Conservation (phyloP, 2,797 vertebrate species). For the Spondyliosoma cantharus region DNA sequence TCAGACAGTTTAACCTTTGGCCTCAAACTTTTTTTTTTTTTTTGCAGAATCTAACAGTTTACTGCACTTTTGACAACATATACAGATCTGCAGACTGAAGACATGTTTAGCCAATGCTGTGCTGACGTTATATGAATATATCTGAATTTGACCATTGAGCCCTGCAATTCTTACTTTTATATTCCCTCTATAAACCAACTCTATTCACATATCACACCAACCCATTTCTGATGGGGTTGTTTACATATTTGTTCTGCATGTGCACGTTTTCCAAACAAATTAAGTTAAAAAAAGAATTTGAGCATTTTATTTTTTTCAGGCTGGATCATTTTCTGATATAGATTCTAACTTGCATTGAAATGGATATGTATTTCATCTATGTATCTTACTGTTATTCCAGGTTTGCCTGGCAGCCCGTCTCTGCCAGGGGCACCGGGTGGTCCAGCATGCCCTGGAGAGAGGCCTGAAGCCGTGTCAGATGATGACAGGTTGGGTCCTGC, state of each 20-base stretch:
- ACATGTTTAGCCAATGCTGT: background rate
- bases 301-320: background rate
- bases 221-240: too few relatives aligned
- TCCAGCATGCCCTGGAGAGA: constrained; percentile 64
- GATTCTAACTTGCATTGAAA: background rate
- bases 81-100: background rate
- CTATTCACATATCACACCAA: too few relatives aligned
- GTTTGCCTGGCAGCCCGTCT: constrained; percentile 83
- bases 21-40: background rate
- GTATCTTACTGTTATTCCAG: constrained; percentile 86
- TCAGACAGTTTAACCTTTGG: background rate
- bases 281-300: too few relatives aligned
- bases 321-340: background rate
- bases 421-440: constrained; percentile 84
- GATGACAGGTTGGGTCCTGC: constrained; percentile 81
- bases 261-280: too few relatives aligned
- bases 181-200: too few relatives aligned
- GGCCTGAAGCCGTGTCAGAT: constrained; percentile 67
- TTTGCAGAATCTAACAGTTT: background rate
- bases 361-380: background rate
- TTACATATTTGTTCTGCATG: too few relatives aligned
- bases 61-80: too few relatives aligned
- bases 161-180: too few relatives aligned
- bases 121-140: background rate
- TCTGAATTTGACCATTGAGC: background rate